Conservation (phyloP, 2,113 vertebrate genomes). For the Alligator sinensis region DNA sequence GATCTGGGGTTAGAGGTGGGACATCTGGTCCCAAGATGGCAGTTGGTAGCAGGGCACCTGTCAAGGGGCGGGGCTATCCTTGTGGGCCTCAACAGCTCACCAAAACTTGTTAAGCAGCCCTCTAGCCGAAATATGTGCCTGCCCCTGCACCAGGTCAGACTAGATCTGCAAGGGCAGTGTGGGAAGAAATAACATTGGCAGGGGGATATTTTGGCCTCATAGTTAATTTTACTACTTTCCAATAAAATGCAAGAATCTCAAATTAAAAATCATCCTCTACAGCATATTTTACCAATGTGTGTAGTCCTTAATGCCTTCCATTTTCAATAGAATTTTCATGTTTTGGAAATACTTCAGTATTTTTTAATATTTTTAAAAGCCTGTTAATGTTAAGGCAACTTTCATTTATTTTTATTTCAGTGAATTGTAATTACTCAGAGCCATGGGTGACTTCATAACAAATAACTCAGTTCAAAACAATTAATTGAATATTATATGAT, state of each 20-base stretch:
- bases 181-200: neutral
- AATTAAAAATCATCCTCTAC: neutral
- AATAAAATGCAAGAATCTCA: neutral
- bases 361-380: neutral
- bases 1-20: too few species aligned
- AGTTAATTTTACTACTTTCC: too few species aligned
- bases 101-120: too few species aligned
- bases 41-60: too few species aligned
- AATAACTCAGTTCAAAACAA: neutral
- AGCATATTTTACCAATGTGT: too few species aligned
- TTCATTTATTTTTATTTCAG: neutral
- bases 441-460: neutral
- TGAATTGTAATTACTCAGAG: neutral
- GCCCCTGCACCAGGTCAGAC: neutral
- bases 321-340: neutral
- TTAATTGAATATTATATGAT: neutral
- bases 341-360: neutral
- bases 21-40: too few species aligned
- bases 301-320: neutral
- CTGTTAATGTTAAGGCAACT: neutral
- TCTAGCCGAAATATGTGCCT: too few species aligned
- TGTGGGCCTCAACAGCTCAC: too few species aligned
- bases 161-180: neutral
- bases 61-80: too few species aligned
- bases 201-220: too few species aligned